Evolutionary conservation across 2,797 vertebrate species (phyloP), one percentile per base, ranked within the genome.

Genomic region (Eupleurogrammus muticus): DNA sequence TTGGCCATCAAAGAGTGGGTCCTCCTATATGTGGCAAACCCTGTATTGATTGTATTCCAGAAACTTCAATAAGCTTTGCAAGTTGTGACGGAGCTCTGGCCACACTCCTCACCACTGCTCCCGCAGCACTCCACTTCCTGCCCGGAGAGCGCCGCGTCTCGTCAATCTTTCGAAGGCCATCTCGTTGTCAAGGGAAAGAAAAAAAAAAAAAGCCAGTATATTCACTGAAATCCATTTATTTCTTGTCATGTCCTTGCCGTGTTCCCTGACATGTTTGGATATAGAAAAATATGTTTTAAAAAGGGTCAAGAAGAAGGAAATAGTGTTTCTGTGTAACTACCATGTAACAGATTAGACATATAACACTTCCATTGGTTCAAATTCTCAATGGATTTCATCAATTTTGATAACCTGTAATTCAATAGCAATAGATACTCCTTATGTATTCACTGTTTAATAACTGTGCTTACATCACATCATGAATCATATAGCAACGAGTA

Each of bases 41-140:
- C 69, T 28, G 69, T 86, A 90, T 92, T 82, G 90, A 92, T 87
- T 73, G 73, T 73, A 78, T 78, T 89, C 82, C 82, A 80, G 75
- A 84, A 89, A 91, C 83, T 90, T 90, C 89, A 91, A 89, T 85
- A 89, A 90, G 89, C 83, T 87, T 86, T 80, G 82, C 59, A 71
- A 80, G 83, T 89, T 91, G 75, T 88, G 85, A 90, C 77, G 74
- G 62, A 73, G 79, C 79, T 78, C 79, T 66, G 76, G 76, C 83
- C 63, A 60, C 76, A 72, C n/a, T n/a, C n/a, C n/a, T n/a, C n/a
- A n/a, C n/a, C n/a, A 61, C 79, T 75, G 55, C 73, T 81, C 77
- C 78, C 75, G 32, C 73, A 80, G 75, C 24, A 42, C 60, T 53
- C 74, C 78, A 81, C 72, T 74, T 88, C 82, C 80, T 76, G 87